A percentile compares a stretch with the other conserved stretches of the same genome.
Conservation (phyloP, 1,140 invertebrate species). For the Teleopsis dalmanni region DNA sequence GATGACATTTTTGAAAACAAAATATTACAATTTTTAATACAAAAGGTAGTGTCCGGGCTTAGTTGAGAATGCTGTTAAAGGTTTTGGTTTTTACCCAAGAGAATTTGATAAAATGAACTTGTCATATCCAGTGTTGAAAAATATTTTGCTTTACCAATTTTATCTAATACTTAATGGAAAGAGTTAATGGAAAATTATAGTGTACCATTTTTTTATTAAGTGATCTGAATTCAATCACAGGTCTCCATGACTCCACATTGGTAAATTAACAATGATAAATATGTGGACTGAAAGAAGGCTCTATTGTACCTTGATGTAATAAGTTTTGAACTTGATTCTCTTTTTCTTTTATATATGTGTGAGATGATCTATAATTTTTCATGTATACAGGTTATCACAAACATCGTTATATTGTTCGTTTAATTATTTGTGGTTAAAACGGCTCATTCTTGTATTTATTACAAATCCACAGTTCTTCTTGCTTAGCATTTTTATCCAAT, state of each 20-base stretch:
- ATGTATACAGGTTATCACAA: slow-evolving; percentile 6
- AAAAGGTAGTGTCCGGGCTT: slow-evolving; percentile 9
- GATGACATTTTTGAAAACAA: slow-evolving; percentile 10
- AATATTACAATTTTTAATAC: slow-evolving; percentile 9
- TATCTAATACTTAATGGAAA: not conserved
- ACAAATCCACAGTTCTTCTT: not conserved
- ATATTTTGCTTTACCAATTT: slow-evolving; percentile 31
- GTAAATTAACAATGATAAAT: slow-evolving; percentile 20
- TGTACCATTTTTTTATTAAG: slow-evolving; percentile 24
- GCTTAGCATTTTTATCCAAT: not conserved
- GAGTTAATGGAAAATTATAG: slow-evolving; percentile 45
- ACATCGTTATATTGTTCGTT: slow-evolving; percentile 1
- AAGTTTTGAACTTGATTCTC: slow-evolving; percentile 19
- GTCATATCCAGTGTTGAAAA: slow-evolving; percentile 44
- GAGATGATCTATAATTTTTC: slow-evolving; percentile 14
- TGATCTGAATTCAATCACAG: slow-evolving; percentile 22
- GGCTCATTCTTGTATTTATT: not conserved
- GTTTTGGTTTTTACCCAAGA: slow-evolving; percentile 34
- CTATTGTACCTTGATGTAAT: slow-evolving; percentile 16
- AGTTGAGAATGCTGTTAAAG: slow-evolving; percentile 10
- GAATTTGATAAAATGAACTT: slow-evolving; percentile 46
- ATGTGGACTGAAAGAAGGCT: slow-evolving; percentile 17
- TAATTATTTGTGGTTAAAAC: slow-evolving; percentile 10
- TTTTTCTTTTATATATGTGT: slow-evolving; percentile 20
- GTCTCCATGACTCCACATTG: slow-evolving; percentile 17